Conservation (phyloP, 1,140 invertebrate species). For the Drosophila tristis region DNA sequence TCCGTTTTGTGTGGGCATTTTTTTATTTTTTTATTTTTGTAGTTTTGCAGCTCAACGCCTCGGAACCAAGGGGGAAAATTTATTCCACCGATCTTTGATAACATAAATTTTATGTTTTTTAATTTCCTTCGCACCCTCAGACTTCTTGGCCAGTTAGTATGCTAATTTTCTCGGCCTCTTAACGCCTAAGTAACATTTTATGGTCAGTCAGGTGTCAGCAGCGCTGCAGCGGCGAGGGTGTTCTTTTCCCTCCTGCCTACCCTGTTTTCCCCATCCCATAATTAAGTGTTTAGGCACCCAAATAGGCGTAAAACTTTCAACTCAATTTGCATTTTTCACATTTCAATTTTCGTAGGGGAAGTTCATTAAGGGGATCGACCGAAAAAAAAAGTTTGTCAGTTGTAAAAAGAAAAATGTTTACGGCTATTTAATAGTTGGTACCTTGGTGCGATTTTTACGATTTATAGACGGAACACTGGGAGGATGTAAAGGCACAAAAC, state of each 20-base stretch:
- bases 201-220: slow-evolving; percentile 62
- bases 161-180: slow-evolving; percentile 67
- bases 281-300: slow-evolving; percentile 77
- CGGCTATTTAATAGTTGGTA: slow-evolving; percentile 65
- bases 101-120: slow-evolving; percentile 51
- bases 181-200: slow-evolving; percentile 55
- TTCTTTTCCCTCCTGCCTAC: not conserved
- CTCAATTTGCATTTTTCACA: slow-evolving; percentile 75
- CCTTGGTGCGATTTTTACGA: slow-evolving; percentile 64
- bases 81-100: slow-evolving; percentile 75
- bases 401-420: slow-evolving; percentile 56
- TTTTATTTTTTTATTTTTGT: slow-evolving; percentile 44
- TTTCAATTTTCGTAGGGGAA: slow-evolving; percentile 52
- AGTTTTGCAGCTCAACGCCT: slow-evolving; percentile 79
- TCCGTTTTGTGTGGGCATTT: slow-evolving; percentile 66
- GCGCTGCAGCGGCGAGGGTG: slow-evolving; percentile 9
- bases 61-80: slow-evolving; percentile 37
- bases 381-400: slow-evolving; percentile 18
- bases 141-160: slow-evolving; percentile 64
- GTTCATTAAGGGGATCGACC: not conserved
- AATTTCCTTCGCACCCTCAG: slow-evolving; percentile 57
- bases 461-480: slow-evolving; percentile 5
- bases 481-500: slow-evolving; percentile 9
- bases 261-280: slow-evolving; percentile 17
- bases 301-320: slow-evolving; percentile 72